Evolutionary conservation across 2,797 vertebrate species (phyloP), one percentile per base, ranked within the genome.

Genomic region (Xyrichtys novacula): DNA sequence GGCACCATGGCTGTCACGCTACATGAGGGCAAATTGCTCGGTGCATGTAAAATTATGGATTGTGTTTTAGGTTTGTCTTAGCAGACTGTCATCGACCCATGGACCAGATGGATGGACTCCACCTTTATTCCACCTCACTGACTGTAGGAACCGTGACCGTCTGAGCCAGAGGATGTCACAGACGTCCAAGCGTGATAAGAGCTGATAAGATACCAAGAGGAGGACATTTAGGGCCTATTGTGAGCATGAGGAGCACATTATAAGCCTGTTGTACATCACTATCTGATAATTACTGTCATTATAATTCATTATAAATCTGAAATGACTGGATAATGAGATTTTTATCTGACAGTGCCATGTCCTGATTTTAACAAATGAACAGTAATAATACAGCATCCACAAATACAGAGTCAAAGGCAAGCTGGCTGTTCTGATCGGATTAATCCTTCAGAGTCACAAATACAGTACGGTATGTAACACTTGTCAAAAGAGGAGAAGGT

Each of bases 71-170:
- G 52, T 80, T 74, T 22, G 57, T 76, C 62, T 70, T 64, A 23
- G 60, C 57, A 63, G 74, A 68, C 16, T 83, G 69, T 79, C 72
- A 44, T 58, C 26, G 31, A 48, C n/a, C n/a, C 61, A 32, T n/a
- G 44, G 57, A n/a, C n/a, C 74, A 81, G 82, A 86, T 84, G 66
- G 67, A 76, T 65, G 72, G 68, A 78, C 62, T 70, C 14, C 56
- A 76, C 68, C 77, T 89, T 84, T 85, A 79, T 89, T 89, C 80
- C 85, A 85, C 78, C 74, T 87, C 84, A 87, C 81, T 90, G 80
- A 74, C 81, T 61, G 68, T 63, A 80, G 62, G 60, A 74, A 44
- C 59, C 34, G 55, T 40, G 70, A 65, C 61, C 59, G 75, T 74
- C 63, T 83, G 71, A 71, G 70, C 36, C 49, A 16, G 55, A 85